Percentiles rank a stretch among this genome's conserved stretches.
Conservation (phyloP, 2,888 invertebrate genomes). For the Noctua pronuba region DNA sequence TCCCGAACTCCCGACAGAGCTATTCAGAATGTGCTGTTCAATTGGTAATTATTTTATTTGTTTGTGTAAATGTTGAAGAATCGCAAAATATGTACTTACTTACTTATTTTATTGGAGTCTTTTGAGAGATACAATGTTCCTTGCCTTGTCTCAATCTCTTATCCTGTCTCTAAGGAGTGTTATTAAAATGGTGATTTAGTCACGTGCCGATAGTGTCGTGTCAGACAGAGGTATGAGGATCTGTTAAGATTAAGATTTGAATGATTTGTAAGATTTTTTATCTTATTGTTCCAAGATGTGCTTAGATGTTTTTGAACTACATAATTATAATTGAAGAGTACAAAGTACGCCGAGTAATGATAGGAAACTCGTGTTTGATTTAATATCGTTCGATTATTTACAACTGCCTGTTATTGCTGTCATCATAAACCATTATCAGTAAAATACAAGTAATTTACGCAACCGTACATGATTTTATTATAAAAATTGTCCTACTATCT, state of each 20-base stretch:
- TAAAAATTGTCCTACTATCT: not conserved
- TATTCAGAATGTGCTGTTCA: not conserved
- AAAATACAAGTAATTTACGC: slow-evolving; percentile 12
- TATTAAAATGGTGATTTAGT: not conserved
- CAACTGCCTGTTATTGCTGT: slow-evolving; percentile 17
- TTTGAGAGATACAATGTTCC: not conserved
- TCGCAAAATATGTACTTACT: not conserved
- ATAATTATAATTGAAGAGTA: slow-evolving; percentile 5
- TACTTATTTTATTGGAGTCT: not conserved
- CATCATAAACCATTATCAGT: slow-evolving; percentile 36
- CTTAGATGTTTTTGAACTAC: not conserved
- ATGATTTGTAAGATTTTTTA: not conserved
- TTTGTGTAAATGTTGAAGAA: not conserved
- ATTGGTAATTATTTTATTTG: not conserved
- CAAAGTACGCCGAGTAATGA: slow-evolving; percentile 29
- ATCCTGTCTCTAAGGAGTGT: not conserved
- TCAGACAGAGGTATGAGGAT: not conserved
- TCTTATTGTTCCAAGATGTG: not conserved
- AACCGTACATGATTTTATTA: slow-evolving; percentile 6
- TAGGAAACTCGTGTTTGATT: slow-evolving; percentile 21
- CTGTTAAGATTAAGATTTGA: too few species aligned
- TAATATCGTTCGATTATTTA: slow-evolving; percentile 27
- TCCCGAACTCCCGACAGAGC: not conserved
- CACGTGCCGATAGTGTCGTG: too few species aligned
- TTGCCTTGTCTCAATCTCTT: too few species aligned